phyloP scores from a whole-genome alignment of 2,888 invertebrate species.

The Xestia c-nigrum region DNA sequence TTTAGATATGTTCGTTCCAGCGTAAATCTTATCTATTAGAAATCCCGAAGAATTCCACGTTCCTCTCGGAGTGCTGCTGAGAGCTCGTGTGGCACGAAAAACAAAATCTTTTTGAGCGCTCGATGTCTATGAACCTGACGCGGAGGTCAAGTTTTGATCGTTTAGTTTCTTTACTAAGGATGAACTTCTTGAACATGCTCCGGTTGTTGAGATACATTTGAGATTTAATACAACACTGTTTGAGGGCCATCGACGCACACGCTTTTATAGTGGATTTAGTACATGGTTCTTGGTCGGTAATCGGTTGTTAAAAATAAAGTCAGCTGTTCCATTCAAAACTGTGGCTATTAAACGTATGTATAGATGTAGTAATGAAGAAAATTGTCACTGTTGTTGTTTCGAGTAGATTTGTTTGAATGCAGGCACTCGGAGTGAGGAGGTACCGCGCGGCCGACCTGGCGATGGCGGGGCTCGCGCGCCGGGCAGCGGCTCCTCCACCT shows the following conservation, averaged over 20 bases:
- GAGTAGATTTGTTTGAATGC: background rate
- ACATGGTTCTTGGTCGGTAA: background rate
- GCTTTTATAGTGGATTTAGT: background rate
- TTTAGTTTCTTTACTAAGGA: background rate
- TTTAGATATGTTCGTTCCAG: background rate
- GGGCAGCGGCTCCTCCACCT: conserved; percentile 21
- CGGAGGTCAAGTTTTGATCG: background rate
- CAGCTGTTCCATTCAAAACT: background rate
- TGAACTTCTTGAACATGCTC: background rate
- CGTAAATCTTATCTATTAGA: background rate
- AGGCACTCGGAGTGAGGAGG: background rate
- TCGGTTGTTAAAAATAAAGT: background rate
- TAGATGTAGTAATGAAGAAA: conserved; percentile 3
- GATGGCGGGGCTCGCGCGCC: background rate
- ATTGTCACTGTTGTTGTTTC: background rate
- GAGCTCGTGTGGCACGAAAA: background rate
- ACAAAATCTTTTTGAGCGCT: background rate
- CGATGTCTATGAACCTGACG: background rate
- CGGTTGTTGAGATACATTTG: background rate
- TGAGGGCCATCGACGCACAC: background rate
- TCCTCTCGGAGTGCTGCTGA: background rate
- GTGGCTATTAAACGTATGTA: background rate
- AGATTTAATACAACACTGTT: background rate
- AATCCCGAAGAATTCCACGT: background rate
- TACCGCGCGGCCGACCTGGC: background rate